Conservation (phyloP, 2,113 vertebrate species). For the Lepus americanus region DNA sequence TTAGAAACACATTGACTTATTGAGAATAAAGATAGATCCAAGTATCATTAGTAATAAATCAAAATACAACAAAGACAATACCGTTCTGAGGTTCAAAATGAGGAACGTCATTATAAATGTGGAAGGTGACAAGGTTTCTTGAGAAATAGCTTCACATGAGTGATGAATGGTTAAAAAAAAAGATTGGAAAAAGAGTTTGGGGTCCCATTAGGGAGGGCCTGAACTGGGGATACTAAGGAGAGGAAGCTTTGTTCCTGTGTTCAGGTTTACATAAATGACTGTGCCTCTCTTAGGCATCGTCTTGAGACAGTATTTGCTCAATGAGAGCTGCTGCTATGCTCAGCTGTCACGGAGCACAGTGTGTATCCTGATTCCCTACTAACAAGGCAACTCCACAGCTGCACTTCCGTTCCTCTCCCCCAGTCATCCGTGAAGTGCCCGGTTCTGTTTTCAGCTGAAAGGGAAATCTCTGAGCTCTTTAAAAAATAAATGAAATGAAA, state of each 20-base stretch:
- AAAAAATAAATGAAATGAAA: constrained; percentile 80
- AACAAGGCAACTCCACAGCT: not conserved
- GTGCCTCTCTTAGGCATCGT: constrained; percentile 26
- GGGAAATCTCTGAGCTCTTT: constrained; percentile 67
- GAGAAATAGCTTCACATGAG: not conserved
- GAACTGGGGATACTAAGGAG: not conserved
- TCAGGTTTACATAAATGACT: constrained; percentile 8
- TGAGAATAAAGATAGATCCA: not conserved
- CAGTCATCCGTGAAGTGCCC: not conserved
- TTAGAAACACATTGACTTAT: not conserved
- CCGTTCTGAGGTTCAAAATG: not conserved
- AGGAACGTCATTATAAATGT: not conserved
- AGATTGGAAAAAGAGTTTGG: not conserved
- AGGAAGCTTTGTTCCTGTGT: not conserved
- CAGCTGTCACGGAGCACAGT: not conserved
- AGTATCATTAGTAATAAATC: not conserved
- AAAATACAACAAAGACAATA: not conserved
- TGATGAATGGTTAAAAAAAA: not conserved
- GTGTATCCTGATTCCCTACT: not conserved
- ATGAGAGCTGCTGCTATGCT: not conserved
- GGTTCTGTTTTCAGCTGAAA: constrained; percentile 58
- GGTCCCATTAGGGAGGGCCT: not conserved
- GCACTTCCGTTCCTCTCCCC: not conserved
- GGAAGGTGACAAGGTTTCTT: not conserved
- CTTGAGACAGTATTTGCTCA: not conserved